These are phyloP conservation scores for Cotesia congregata DNA, from an alignment of 2,888 invertebrate genomes.

Conservation along the genomic window DNA sequence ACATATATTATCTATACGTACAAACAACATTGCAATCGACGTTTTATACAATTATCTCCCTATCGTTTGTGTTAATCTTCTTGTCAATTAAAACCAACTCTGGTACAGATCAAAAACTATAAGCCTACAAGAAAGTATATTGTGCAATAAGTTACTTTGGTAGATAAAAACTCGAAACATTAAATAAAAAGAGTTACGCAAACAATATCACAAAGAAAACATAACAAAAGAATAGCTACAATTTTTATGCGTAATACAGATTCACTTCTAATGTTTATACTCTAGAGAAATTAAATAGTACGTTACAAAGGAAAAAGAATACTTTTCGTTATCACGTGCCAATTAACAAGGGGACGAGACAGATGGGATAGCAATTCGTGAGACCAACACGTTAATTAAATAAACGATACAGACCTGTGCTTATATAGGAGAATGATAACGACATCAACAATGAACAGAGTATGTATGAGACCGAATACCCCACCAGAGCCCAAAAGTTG, in stretches of 20 bases:
- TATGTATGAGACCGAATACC: neutral
- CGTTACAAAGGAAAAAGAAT: slow-evolving; percentile 11
- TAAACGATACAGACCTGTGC: slow-evolving; percentile 30
- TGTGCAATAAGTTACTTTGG: neutral
- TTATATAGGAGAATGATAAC: slow-evolving; percentile 8
- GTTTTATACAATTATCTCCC: slow-evolving; percentile 28
- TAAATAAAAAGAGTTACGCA: neutral
- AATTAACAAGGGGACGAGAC: slow-evolving; percentile 35
- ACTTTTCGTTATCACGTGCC: slow-evolving; percentile 36
- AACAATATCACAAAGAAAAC: neutral
- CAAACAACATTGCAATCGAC: neutral
- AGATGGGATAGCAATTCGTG: slow-evolving; percentile 24
- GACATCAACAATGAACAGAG: neutral
- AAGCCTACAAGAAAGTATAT: slow-evolving; percentile 14
- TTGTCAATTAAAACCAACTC: slow-evolving; percentile 38
- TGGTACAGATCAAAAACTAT: slow-evolving; percentile 30
- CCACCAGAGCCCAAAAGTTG: neutral
- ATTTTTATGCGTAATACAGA: slow-evolving; percentile 4
- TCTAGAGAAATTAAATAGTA: slow-evolving; percentile 18
- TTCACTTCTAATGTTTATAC: neutral
- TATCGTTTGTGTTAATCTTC: slow-evolving; percentile 41
- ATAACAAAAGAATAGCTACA: neutral
- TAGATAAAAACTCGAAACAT: neutral
- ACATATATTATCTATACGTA: neutral
- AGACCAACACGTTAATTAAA: slow-evolving; percentile 36